phyloP scores from a whole-genome alignment of 2,888 invertebrate genomes.

The Pyrrhosoma nymphula region DNA sequence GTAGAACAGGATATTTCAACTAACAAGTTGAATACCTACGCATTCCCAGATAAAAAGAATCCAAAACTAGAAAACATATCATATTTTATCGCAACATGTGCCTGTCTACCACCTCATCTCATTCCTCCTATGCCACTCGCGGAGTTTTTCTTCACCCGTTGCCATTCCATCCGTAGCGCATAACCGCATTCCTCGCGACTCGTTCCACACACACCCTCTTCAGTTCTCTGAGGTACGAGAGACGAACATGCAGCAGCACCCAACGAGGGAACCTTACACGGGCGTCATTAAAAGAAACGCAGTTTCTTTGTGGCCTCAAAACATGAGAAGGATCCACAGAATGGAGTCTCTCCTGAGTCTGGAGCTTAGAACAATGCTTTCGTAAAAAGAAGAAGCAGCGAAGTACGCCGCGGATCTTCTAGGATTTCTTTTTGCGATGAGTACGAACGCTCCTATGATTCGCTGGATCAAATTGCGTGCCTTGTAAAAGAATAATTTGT shows the following conservation, averaged over 20 bases:
- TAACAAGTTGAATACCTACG: too few species aligned
- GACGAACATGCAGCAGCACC: neutral
- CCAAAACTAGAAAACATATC: neutral
- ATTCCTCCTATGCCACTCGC: neutral
- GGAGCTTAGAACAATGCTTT: neutral
- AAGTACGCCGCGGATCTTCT: neutral
- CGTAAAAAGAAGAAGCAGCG: neutral
- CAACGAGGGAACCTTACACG: neutral
- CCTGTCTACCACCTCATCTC: neutral
- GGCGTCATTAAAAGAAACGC: neutral
- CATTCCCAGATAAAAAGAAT: neutral
- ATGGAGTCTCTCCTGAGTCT: neutral
- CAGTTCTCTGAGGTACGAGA: neutral
- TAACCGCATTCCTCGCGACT: neutral
- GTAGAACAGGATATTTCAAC: too few species aligned
- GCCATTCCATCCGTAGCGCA: neutral
- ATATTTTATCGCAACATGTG: neutral
- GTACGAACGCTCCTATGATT: neutral
- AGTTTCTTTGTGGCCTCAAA: neutral
- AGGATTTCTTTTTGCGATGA: neutral
- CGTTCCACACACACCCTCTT: neutral
- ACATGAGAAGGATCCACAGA: neutral
- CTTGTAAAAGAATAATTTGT: neutral
- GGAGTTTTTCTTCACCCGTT: too few species aligned
- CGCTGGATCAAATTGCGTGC: neutral